Conservation (phyloP, 1,140 invertebrate genomes). For the Drosophila neocordata region DNA sequence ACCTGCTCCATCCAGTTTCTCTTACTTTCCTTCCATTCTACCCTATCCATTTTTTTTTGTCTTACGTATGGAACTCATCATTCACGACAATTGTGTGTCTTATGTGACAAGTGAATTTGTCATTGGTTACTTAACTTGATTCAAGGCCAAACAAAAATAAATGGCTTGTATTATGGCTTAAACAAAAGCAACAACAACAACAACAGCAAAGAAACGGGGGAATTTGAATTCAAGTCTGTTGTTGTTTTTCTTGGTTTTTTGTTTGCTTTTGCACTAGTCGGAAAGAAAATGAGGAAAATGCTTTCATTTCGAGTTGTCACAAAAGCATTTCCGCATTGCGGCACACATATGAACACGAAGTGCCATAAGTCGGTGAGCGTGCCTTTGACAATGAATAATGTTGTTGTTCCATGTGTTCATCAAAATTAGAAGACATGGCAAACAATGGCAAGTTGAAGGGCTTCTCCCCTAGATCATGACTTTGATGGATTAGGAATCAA, state of each 20-base stretch:
- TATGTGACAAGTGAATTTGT: slow-evolving; percentile 78
- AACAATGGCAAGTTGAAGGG: slow-evolving; percentile 6
- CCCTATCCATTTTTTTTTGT: slow-evolving; percentile 16
- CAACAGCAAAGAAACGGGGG: slow-evolving; percentile 25
- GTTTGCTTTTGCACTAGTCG: slow-evolving; percentile 3
- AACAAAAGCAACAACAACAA: too few relatives aligned
- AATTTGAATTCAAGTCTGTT: slow-evolving; percentile 52
- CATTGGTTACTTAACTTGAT: slow-evolving; percentile 63
- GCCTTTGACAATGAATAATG: slow-evolving; percentile 52
- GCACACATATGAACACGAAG: slow-evolving; percentile 49
- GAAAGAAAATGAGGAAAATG: slow-evolving; percentile 19
- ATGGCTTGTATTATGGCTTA: slow-evolving; percentile 34
- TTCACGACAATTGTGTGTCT: slow-evolving; percentile 67
- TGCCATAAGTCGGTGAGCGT: slow-evolving; percentile 3
- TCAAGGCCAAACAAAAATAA: slow-evolving; percentile 58
- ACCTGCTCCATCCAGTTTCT: slow-evolving; percentile 4
- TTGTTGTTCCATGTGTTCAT: slow-evolving; percentile 36
- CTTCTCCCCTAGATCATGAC: slow-evolving; percentile 6
- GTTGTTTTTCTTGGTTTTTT: neutral
- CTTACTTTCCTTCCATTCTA: neutral
- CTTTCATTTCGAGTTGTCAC: slow-evolving; percentile 54
- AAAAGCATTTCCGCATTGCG: slow-evolving; percentile 59
- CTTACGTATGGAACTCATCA: slow-evolving; percentile 33
- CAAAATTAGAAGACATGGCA: slow-evolving; percentile 28
- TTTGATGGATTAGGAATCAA: slow-evolving; percentile 50